Evolutionary conservation across 2,888 invertebrate genomes (phyloP), one percentile per base, ranked within the genome.

Genomic region (Endomychus coccineus): DNA sequence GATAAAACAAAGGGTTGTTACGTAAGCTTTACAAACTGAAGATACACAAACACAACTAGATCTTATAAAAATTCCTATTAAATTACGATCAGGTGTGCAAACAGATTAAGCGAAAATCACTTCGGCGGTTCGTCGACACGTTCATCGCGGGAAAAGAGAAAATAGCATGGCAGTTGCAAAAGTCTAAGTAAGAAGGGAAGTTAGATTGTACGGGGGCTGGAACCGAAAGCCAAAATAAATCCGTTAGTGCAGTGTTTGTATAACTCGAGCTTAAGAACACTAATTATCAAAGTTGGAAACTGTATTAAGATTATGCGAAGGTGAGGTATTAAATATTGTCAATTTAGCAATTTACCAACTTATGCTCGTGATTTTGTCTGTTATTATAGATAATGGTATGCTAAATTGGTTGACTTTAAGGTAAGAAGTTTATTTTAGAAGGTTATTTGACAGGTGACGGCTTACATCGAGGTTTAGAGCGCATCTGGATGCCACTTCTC

Each of bases 231-330:
- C 34, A 27, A 33, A 38, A 38, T 38, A 38, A 38, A 38, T 38
- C 38, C 38, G 33, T 38, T 38, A 33, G 38, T 38, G 46, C 47
- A 53, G 56, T 64, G 64, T 65, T 65, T 64, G 65, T 63, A 61
- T 64, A 64, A 61, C 61, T 56, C 56, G 52, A 54, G 61, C 64
- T 64, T 65, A 65, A 64, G 64, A 65, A 62, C 64, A 64, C 64
- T 65, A 66, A 65, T 66, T 65, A 64, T 64, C 63, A 63, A 66
- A 65, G 62, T 64, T 66, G 59, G 60, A 63, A 66, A 64, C 64
- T 66, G 64, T 65, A 66, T 65, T 66, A 66, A 66, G 66, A 66
- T 66, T 65, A 66, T 64, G 56, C 52, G 52, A 54, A 54, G 55
- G 55, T 55, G 53, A 52, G 56, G 56, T 57, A 61, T 63, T 63